These are phyloP conservation scores for Castor canadensis DNA, from an alignment of 2,113 vertebrate genomes.

Conservation along the genomic window DNA sequence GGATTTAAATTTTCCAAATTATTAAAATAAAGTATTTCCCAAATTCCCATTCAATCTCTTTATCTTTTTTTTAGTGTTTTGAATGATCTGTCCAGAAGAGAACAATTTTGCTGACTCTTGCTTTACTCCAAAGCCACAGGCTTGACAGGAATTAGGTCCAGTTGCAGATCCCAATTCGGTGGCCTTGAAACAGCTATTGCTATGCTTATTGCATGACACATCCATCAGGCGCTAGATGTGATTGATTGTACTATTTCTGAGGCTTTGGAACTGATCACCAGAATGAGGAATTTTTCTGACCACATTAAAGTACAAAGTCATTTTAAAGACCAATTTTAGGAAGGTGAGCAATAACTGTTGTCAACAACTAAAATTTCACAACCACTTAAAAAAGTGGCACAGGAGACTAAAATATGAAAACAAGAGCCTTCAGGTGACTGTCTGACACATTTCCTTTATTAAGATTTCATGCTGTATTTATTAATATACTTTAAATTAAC, in stretches of 20 bases:
- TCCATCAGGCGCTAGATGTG: conserved; percentile 49
- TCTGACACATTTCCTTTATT: background rate
- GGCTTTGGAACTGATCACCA: conserved; percentile 49
- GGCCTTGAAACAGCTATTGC: conserved; percentile 54
- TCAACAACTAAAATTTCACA: conserved; percentile 56
- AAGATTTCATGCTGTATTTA: background rate
- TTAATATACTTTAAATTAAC: conserved; percentile 31
- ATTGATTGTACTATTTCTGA: conserved; percentile 34
- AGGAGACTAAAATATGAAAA: background rate
- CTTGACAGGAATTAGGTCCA: background rate
- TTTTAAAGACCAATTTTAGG: conserved; percentile 71
- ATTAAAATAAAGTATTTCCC: background rate
- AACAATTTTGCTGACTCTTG: conserved; percentile 18
- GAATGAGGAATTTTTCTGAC: conserved; percentile 66
- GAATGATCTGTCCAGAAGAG: background rate
- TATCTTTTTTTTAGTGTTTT: background rate
- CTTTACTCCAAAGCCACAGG: conserved; percentile 28
- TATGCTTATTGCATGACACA: background rate
- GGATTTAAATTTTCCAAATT: background rate
- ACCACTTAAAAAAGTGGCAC: conserved; percentile 21
- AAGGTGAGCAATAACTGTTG: conserved; percentile 68
- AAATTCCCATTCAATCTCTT: background rate
- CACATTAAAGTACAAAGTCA: conserved; percentile 71
- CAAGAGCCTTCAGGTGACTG: background rate
- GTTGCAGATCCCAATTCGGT: background rate